Evolutionary conservation across 2,888 invertebrate species (phyloP), one percentile per base, ranked within the genome.

Genomic region (Cryptus armator): DNA sequence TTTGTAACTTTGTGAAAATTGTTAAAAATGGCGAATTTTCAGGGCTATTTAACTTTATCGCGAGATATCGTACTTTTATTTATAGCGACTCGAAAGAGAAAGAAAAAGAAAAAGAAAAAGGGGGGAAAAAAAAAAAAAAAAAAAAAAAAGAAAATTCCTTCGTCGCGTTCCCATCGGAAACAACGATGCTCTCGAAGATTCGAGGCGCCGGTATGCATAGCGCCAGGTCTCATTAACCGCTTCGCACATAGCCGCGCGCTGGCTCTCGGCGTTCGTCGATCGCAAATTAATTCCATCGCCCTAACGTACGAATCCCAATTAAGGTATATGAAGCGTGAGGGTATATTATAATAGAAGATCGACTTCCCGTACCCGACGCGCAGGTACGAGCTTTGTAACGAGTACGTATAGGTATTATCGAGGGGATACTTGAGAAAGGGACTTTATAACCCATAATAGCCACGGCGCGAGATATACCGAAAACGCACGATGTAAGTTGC

Each of bases 271-370:
- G 84, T 86, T 88, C 86, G 88, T 88, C 89, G 89, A 91, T 91
- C 88, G 90, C 90, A 90, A 92, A 92, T 92, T 92, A 91, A 92
- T 92, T 91, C 90, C 88, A 88, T 90, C 89, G 88, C 85, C 88
- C 88, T 74, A 59, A 78, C 67, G 70, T 56, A 89, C 90, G 90
- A 90, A 90, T 91, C 90, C 91, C 91, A 92, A 92, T 92, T 92
- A 92, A 90, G 89, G 89, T 90, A 91, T 92, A 91, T 92, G 91
- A 92, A 91, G 90, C 91, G 90, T 90, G 90, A 91, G 90, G 64
- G 51, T 91, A 89, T 75, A 84, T 84, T 78, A 84, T 84, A 84
- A 84, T 81, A 74, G 77, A 89, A 86, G 86, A 91, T 91, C 90
- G 87, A 87, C 87, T 90, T 90, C 88, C 89, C 85, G 81, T 84